Evolutionary conservation across 2,888 invertebrate species (phyloP), one percentile per base, ranked within the genome.

Genomic region (Metellina segmentata): DNA sequence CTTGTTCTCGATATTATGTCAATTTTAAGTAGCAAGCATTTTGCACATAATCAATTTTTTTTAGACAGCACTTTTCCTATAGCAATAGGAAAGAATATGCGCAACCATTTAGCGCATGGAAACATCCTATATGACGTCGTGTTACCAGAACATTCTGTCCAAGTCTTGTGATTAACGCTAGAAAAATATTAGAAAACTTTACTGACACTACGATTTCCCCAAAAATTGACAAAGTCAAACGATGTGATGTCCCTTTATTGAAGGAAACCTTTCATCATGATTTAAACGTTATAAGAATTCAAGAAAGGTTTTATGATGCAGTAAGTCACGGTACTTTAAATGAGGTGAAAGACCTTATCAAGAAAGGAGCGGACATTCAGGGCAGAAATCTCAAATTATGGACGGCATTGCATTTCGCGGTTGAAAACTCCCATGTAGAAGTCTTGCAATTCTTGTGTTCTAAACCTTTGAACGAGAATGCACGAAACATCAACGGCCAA

Each of bases 361-460:
- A 96, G 94, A 95, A 96, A 93, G 97, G 97, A 52, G 98, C 98
- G 0, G 96, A 97, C 95, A 96, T 98, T 0, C 95, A 96, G 94
- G 96, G 96, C 6, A 95, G 95, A 16, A 99, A 99, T 95, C 96
- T 96, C 88, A 99, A 99, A 96, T 97, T 97, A 0, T 99, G 99
- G 94, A 97, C 98, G 48, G 97, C 99, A 0, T 96, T 99, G 20
- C 99, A 99, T 94, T 95, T 99, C 94, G 99, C 99, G 7, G 97
- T 97, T 92, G 99, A 99, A 95, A 97, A 97, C 93, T 97, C 98
- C 94, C 97, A 98, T 94, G 94, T 96, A 2, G 96, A 97, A 83
- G 96, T 97, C 75, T 97, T 98, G 48, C 96, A 97, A 95, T 95
- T 95, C 93, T 95, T 99, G 90, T 94, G 99, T 53, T n/a, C 0